Conservation (phyloP, 1,140 invertebrate genomes). For the Chlorops oryzae region DNA sequence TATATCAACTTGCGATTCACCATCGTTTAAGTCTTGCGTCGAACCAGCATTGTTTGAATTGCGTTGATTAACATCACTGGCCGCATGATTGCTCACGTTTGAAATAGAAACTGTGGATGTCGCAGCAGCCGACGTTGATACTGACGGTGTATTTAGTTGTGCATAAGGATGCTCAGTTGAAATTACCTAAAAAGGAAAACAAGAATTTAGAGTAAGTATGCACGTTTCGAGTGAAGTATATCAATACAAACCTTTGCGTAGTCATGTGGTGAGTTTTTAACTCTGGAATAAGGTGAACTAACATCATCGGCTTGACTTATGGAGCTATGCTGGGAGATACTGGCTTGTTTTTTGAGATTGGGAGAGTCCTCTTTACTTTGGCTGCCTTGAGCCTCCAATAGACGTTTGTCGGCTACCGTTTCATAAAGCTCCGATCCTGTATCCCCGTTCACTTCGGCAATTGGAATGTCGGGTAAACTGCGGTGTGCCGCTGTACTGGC, state of each 20-base stretch:
- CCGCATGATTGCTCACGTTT: not conserved
- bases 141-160: slow-evolving; percentile 52
- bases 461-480: slow-evolving; percentile 62
- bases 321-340: slow-evolving; percentile 55
- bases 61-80: not conserved
- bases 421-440: slow-evolving; percentile 62
- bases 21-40: slow-evolving; percentile 26
- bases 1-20: slow-evolving; percentile 50
- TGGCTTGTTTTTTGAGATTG: slow-evolving; percentile 46
- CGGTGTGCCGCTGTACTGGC: slow-evolving; percentile 51
- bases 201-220: no score
- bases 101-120: not conserved
- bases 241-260: slow-evolving; percentile 49
- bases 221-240: no score
- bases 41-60: slow-evolving; percentile 20
- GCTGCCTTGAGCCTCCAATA: slow-evolving; percentile 34
- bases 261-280: slow-evolving; percentile 50
- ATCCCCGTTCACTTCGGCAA: slow-evolving; percentile 50
- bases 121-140: slow-evolving; percentile 25
- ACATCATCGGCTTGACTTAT: slow-evolving; percentile 55
- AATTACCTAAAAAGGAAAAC: slow-evolving; percentile 24
- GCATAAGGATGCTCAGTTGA: slow-evolving; percentile 62
- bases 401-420: slow-evolving; percentile 56
- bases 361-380: slow-evolving; percentile 41
- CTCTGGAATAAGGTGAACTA: slow-evolving; percentile 56